These are phyloP conservation scores for Holotrichia oblita DNA, from an alignment of 1,140 invertebrate genomes.

Conservation along the genomic window DNA sequence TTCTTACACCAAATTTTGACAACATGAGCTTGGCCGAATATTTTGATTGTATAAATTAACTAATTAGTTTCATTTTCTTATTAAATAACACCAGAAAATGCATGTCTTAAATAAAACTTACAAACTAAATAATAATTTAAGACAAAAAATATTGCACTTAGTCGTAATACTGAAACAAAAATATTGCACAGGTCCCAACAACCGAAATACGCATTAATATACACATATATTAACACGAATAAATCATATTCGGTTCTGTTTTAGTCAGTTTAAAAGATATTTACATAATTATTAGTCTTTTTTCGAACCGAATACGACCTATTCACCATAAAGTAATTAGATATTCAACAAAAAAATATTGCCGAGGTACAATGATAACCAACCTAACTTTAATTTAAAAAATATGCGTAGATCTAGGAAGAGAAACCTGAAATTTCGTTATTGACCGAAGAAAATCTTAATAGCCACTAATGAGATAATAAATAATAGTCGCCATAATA, in stretches of 20 bases:
- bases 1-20: too few relatives aligned
- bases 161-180: conserved; percentile 17
- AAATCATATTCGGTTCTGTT: background rate
- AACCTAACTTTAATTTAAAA: background rate
- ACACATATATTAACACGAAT: background rate
- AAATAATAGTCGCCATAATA: too few relatives aligned
- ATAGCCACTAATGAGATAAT: too few relatives aligned
- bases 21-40: too few relatives aligned
- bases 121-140: conserved; percentile 7
- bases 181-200: conserved; percentile 19
- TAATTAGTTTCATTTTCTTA: too few relatives aligned
- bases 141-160: conserved; percentile 16
- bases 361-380: background rate
- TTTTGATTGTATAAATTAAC: too few relatives aligned
- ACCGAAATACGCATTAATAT: background rate
- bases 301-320: background rate
- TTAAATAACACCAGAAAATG: background rate
- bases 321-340: background rate
- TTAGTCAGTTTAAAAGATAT: background rate
- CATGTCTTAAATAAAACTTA: background rate
- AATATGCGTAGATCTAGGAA: background rate
- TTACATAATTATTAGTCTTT: background rate
- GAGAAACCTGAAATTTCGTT: background rate
- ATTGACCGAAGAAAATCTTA: too few relatives aligned
- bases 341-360: conserved; percentile 7